Evolutionary conservation across 2,113 vertebrate genomes (phyloP), one percentile per base, ranked within the genome.

Genomic region (Nyctereutes procyonoides): DNA sequence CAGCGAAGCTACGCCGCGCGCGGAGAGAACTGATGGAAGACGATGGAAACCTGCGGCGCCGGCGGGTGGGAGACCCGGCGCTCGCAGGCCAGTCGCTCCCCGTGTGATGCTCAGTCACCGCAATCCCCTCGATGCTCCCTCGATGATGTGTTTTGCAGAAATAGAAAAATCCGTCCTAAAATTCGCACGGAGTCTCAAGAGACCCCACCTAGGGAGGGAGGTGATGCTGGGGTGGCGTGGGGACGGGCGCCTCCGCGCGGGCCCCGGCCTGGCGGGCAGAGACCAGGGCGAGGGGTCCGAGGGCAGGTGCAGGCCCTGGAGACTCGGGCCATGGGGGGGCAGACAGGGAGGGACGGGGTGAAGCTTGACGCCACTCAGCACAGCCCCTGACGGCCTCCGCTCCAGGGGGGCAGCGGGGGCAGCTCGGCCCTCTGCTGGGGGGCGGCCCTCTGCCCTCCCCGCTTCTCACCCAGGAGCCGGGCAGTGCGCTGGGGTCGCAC

Each of bases 1-100:
- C 10, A 0, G 0, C 0, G 56, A 19, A 4, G 15, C 65, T 4
- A 2, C 30, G 1, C 30, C 13, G 20, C 26, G 2, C 3, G 8
- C 0, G 1, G 8, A 4, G 3, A 11, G 32, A 1, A 4, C 16
- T 0, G 14, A 3, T 5, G 12, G 62, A 28, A 1, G 62, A 14
- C 26, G 26, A 43, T 7, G 43, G 43, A 43, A 43, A 43, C 43
- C 43, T 6, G 43, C 43, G 7, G 43, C 43, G 43, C 43, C 1
- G 43, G 43, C 7, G 6, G n/a, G 43, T 0, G 0, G 8, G 48
- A 30, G 20, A 43, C 81, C 15, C 1, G 32, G 43, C 6, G 5
- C 43, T 43, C 7, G 6, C 43, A 43, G 43, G 43, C 43, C 43
- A 43, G 43, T 43, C 43, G 43, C 43, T 43, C 22, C n/a, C 2